Percentiles rank a stretch among this genome's conserved stretches.
Evolutionary conservation across 2,797 vertebrate species (phyloP).

Genomic region (Pampus argenteus): DNA sequence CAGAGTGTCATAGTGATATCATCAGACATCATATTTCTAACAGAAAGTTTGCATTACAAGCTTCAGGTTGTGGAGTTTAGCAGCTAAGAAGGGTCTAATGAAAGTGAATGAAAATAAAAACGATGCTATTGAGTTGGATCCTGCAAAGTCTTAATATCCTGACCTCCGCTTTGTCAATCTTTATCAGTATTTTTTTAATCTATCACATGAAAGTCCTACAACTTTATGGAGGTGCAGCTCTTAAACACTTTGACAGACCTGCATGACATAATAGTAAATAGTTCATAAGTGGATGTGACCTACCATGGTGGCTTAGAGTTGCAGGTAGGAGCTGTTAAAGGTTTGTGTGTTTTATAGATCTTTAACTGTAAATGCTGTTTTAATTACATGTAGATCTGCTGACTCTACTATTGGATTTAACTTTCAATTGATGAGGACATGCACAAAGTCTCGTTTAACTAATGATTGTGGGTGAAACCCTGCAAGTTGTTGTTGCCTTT

Average conservation of each 20-base stretch:
- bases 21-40: conserved; percentile 8
- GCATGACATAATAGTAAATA: not conserved
- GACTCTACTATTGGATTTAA: not conserved
- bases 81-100: not conserved
- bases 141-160: too few species aligned
- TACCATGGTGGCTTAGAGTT: too few species aligned
- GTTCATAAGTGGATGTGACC: not conserved
- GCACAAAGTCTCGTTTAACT: not conserved
- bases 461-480: not conserved
- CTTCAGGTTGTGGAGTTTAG: not conserved
- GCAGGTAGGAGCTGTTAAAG: not conserved
- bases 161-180: too few species aligned
- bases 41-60: not conserved
- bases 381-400: not conserved
- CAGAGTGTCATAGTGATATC: not conserved
- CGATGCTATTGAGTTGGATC: not conserved
- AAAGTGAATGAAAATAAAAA: too few species aligned
- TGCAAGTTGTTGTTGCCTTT: not conserved
- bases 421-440: not conserved
- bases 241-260: not conserved
- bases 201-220: not conserved
- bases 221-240: too few species aligned
- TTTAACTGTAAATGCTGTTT: not conserved
- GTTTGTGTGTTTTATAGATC: not conserved
- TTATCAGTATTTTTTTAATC: not conserved